A percentile compares a stretch with the other conserved stretches of the same genome.
These are phyloP conservation scores for Mactromeris polynyma DNA, from an alignment of 2,888 invertebrate species.

Conservation along the genomic window DNA sequence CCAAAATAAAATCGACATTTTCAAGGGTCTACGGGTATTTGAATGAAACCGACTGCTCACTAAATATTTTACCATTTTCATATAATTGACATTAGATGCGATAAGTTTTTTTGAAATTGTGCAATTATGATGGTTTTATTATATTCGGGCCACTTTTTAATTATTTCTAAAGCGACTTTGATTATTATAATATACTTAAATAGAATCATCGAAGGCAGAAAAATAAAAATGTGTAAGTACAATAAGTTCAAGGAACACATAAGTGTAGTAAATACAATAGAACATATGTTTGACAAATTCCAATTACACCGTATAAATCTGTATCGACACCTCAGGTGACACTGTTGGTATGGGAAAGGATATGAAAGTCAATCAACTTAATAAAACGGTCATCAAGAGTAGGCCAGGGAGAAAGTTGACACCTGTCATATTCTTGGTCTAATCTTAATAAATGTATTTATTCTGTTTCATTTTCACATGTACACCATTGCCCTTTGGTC, in stretches of 20 bases:
- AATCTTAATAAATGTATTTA: not conserved
- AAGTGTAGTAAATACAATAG: not conserved
- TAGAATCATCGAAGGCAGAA: no score
- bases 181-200: no score
- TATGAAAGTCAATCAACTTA: conserved; percentile 18
- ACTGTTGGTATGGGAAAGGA: not conserved
- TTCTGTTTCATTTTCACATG: not conserved
- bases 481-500: not conserved
- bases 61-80: no score
- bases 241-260: not conserved
- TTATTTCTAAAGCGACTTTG: no score
- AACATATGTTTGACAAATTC: not conserved
- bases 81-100: no score
- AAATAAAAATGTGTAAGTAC: not conserved
- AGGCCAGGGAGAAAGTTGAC: not conserved
- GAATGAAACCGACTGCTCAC: no score
- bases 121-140: no score
- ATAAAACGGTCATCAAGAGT: conserved; percentile 3
- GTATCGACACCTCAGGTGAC: not conserved
- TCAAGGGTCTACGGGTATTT: no score
- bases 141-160: no score
- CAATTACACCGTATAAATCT: not conserved
- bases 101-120: no score
- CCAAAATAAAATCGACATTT: no score
- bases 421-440: not conserved